Percentiles rank a stretch among this genome's conserved stretches.
Conservation (phyloP, 2,888 invertebrate genomes). For the Pyrgus malvae region DNA sequence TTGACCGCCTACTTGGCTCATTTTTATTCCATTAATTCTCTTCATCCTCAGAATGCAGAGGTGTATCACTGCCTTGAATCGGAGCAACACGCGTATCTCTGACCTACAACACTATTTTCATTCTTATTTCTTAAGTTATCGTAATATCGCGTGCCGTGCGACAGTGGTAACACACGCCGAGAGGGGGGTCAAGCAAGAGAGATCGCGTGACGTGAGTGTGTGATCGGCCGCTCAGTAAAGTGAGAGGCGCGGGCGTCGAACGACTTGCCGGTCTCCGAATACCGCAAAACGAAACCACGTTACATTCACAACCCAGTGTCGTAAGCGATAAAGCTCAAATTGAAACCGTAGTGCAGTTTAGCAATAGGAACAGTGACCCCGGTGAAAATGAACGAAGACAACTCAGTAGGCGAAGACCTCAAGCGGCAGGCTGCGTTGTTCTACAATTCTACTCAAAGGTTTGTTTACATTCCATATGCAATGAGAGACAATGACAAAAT, state of each 20-base stretch:
- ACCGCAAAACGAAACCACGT: neutral
- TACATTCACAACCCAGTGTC: constrained; percentile 10
- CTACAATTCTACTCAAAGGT: constrained; percentile 75
- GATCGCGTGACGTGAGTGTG: constrained; percentile 60
- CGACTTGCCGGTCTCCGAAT: constrained; percentile 56
- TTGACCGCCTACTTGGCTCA: no score
- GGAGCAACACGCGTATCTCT: neutral
- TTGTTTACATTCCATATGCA: constrained; percentile 39
- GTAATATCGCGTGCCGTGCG: constrained; percentile 18
- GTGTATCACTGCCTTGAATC: neutral
- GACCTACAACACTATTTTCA: no score
- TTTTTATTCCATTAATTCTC: no score
- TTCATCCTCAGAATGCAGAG: no score
- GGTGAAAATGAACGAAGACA: constrained; percentile 64
- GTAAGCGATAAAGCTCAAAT: constrained; percentile 6
- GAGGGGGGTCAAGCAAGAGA: constrained; percentile 36
- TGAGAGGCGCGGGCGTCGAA: constrained; percentile 74
- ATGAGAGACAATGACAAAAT: neutral
- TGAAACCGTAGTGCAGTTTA: constrained; percentile 36
- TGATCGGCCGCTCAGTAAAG: constrained; percentile 46
- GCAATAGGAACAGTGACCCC: constrained; percentile 40
- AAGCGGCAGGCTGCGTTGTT: constrained; percentile 75
- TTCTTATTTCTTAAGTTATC: neutral
- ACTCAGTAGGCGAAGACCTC: constrained; percentile 64
- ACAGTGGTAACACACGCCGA: constrained; percentile 17